These are phyloP conservation scores for Smittia sp. DNA, from an alignment of 2,888 invertebrate species.

Conservation along the genomic window DNA sequence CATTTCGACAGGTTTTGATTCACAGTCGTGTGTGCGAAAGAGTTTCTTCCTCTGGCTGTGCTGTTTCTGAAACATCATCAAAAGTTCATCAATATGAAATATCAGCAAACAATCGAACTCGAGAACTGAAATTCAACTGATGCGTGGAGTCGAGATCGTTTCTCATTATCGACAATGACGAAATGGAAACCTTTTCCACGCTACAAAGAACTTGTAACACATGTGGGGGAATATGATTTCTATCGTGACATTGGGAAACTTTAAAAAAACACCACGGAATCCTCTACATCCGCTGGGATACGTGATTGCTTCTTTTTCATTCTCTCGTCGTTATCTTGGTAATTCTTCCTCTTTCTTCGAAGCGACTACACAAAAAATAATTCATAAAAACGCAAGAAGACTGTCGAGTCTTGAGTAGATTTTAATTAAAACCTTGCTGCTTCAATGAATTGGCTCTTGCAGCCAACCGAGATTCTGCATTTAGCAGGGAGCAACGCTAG, in stretches of 20 bases:
- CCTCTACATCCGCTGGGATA: constrained; percentile 26
- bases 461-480: constrained; percentile 25
- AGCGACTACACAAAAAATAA: neutral
- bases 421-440: constrained; percentile 39
- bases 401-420: neutral
- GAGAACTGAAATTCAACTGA: too few relatives aligned
- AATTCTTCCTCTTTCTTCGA: neutral
- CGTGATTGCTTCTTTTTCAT: constrained; percentile 14
- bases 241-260: neutral
- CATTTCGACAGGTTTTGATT: neutral
- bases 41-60: too few relatives aligned
- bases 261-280: neutral
- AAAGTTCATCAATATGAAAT: too few relatives aligned
- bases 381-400: neutral
- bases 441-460: constrained; percentile 36
- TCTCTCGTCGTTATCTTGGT: neutral
- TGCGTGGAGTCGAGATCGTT: too few relatives aligned
- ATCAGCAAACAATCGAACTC: too few relatives aligned
- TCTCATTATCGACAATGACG: constrained; percentile 8
- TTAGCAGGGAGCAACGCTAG: neutral
- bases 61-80: too few relatives aligned
- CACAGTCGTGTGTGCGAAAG: neutral
- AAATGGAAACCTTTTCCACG: neutral
- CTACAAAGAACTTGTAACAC: neutral
- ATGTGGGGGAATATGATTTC: neutral